Conservation (phyloP, 2,888 invertebrate genomes). For the Synergus laeviventris region DNA sequence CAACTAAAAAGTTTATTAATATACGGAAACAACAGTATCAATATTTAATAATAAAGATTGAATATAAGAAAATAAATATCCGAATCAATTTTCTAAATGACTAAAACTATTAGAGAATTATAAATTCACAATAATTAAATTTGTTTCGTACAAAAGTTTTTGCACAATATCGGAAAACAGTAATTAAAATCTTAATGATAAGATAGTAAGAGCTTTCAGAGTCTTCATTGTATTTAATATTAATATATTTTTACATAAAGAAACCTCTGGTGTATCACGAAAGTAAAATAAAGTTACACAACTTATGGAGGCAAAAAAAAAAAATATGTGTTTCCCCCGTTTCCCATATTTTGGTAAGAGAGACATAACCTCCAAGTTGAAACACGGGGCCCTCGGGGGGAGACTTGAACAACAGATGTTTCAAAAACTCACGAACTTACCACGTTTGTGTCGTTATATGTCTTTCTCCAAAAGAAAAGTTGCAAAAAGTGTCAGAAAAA, state of each 20-base stretch:
- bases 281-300: slow-evolving; percentile 3
- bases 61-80: too few relatives aligned
- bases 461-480: too few relatives aligned
- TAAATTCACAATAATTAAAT: not conserved
- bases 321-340: not conserved
- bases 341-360: too few relatives aligned
- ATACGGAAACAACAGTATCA: too few relatives aligned
- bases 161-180: not conserved
- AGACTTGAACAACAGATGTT: too few relatives aligned
- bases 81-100: not conserved
- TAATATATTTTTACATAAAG: not conserved
- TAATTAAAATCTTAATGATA: not conserved
- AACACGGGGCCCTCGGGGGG: too few relatives aligned
- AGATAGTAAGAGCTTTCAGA: not conserved
- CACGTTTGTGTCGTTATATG: too few relatives aligned
- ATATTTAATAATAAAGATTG: too few relatives aligned
- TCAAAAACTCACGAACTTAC: too few relatives aligned
- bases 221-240: not conserved
- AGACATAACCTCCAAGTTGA: too few relatives aligned
- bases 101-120: not conserved
- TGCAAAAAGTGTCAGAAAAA: too few relatives aligned
- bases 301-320: not conserved
- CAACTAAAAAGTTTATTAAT: too few relatives aligned
- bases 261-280: not conserved
- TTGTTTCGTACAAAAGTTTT: not conserved